Evolutionary conservation across 1,140 invertebrate genomes (phyloP).

Genomic region (Drosophila nasuta): DNA sequence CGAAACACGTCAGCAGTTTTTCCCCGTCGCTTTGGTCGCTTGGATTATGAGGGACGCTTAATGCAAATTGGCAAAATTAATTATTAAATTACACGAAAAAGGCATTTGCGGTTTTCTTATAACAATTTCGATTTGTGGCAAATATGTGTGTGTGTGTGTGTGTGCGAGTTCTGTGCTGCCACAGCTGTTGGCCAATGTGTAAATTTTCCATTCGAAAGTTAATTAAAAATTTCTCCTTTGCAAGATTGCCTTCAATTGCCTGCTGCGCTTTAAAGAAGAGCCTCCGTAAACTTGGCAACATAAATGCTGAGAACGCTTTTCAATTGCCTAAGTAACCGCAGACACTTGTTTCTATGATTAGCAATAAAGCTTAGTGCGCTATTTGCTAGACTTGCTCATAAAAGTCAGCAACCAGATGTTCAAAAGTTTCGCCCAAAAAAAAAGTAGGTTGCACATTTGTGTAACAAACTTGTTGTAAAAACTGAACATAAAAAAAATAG

Average conservation of each 20-base stretch:
- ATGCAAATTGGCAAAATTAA: constrained; percentile 60
- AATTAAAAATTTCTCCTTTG: neutral
- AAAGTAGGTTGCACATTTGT: neutral
- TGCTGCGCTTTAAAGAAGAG: neutral
- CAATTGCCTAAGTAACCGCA: constrained; percentile 11
- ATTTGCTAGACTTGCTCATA: constrained; percentile 6
- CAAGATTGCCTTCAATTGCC: constrained; percentile 5
- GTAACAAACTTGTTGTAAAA: neutral
- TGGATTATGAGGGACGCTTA: constrained; percentile 51
- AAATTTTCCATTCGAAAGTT: constrained; percentile 27
- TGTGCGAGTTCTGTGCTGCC: neutral
- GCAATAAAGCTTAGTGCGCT: constrained; percentile 12
- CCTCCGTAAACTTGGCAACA: constrained; percentile 7
- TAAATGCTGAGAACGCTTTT: constrained; percentile 13
- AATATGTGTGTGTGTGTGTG: neutral
- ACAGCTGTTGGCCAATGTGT: constrained; percentile 33
- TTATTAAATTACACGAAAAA: constrained; percentile 62
- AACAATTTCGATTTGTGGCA: constrained; percentile 42
- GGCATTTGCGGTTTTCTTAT: constrained; percentile 52
- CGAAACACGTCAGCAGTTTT: constrained; percentile 46
- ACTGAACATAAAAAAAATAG: neutral
- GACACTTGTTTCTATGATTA: constrained; percentile 12
- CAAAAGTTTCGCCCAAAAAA: constrained; percentile 3
- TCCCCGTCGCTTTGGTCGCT: constrained; percentile 10
- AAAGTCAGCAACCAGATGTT: constrained; percentile 9